Percentiles rank a stretch among this genome's conserved stretches.
phyloP scores from a whole-genome alignment of 2,113 vertebrate genomes.

The Myrmophylax atrothorax region DNA sequence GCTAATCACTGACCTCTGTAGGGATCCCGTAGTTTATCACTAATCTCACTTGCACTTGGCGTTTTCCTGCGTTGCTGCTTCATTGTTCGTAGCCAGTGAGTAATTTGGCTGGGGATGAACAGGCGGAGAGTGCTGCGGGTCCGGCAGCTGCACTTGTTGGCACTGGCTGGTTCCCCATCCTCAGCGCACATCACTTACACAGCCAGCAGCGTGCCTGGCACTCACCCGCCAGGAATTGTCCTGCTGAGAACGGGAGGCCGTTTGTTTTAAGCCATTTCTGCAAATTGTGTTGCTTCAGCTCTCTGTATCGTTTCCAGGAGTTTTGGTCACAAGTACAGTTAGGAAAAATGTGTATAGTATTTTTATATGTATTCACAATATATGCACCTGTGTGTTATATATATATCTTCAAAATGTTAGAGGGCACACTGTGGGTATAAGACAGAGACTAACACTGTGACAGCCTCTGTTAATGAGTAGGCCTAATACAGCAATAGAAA shows the following conservation, averaged over 20 bases:
- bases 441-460: not conserved
- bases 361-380: not conserved
- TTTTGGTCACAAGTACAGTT: not conserved
- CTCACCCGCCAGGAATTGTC: conserved; percentile 68
- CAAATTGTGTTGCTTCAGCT: not conserved
- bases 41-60: conserved; percentile 72
- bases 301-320: not conserved
- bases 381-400: not conserved
- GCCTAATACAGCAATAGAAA: not conserved
- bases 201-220: conserved; percentile 77
- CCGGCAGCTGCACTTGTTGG: conserved; percentile 84
- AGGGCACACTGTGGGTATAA: not conserved
- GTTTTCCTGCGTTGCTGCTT: conserved; percentile 64
- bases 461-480: not conserved
- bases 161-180: conserved; percentile 73
- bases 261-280: conserved; percentile 39
- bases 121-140: conserved; percentile 69
- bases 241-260: conserved; percentile 57
- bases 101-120: conserved; percentile 74
- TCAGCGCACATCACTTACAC: not conserved
- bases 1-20: conserved; percentile 78
- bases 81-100: conserved; percentile 72
- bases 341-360: not conserved
- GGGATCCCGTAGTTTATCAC: conserved; percentile 77
- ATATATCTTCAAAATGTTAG: not conserved